Evolutionary conservation across 2,797 vertebrate species (phyloP).

Genomic region (Myotis daubentonii): DNA sequence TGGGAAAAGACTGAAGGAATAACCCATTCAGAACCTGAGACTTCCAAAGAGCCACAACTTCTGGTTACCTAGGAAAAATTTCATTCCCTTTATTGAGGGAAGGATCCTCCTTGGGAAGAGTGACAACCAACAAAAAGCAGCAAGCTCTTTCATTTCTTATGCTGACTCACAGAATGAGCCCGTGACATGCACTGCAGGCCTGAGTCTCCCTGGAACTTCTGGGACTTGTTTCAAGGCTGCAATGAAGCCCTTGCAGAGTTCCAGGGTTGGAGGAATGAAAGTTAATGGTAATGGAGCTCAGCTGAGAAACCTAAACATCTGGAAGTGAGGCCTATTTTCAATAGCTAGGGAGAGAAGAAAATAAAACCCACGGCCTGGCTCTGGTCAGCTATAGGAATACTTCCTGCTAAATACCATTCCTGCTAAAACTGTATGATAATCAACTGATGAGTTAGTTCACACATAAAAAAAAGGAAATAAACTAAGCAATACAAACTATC

Average conservation of each 20-base stretch:
- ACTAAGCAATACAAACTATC: slow-evolving; percentile 21
- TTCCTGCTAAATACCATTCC: background rate
- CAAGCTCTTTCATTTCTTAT: background rate
- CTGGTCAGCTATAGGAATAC: background rate
- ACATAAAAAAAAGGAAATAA: slow-evolving; percentile 1
- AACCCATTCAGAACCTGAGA: background rate
- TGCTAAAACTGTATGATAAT: background rate
- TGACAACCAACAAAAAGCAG: background rate
- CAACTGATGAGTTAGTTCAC: background rate
- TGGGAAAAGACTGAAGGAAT: background rate
- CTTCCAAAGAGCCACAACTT: background rate
- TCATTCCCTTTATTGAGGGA: background rate
- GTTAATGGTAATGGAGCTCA: background rate
- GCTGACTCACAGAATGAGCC: background rate
- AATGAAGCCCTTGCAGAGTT: background rate
- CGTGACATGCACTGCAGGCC: background rate
- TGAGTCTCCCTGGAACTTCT: background rate
- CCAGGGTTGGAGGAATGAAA: background rate
- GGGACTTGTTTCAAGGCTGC: background rate
- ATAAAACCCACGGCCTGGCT: background rate
- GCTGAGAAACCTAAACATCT: background rate
- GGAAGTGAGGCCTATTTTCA: background rate
- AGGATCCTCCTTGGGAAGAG: background rate
- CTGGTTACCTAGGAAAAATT: background rate
- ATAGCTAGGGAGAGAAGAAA: background rate